A percentile compares a stretch with the other conserved stretches of the same genome.
Conservation (phyloP, 1,140 invertebrate genomes). For the Pogonomyrmex californicus region DNA sequence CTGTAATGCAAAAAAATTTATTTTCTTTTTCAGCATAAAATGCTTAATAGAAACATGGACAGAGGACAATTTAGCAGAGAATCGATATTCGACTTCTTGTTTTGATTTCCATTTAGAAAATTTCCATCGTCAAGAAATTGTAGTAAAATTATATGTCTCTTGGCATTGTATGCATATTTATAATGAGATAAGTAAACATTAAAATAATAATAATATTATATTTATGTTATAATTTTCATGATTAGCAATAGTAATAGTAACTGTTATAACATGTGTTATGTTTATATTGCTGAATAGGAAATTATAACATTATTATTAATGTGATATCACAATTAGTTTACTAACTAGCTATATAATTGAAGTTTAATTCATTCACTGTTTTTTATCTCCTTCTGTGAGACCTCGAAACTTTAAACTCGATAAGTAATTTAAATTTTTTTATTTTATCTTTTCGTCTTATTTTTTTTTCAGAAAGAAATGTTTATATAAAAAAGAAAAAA, state of each 20-base stretch:
- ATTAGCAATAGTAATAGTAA: no score
- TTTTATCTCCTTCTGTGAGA: not conserved
- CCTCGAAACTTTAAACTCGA: not conserved
- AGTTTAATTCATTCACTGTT: not conserved
- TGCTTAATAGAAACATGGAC: not conserved
- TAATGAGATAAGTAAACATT: no score
- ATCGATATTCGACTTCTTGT: not conserved
- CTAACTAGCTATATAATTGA: no score
- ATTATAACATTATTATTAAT: not conserved
- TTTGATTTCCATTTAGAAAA: no score
- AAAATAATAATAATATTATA: no score
- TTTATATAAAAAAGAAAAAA: not conserved
- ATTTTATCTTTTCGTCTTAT: not conserved
- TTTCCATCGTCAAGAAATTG: no score
- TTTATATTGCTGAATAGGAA: no score
- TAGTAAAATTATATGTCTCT: no score
- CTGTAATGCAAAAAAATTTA: not conserved
- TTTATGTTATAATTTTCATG: no score
- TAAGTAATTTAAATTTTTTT: conserved; percentile 7
- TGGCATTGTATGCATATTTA: no score
- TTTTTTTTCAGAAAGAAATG: not conserved
- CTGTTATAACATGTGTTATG: no score
- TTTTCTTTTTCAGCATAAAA: not conserved
- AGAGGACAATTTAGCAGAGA: not conserved
- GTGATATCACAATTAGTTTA: no score